Conservation (phyloP, 2,797 vertebrate species). For the Premnoplex brunnescens region DNA sequence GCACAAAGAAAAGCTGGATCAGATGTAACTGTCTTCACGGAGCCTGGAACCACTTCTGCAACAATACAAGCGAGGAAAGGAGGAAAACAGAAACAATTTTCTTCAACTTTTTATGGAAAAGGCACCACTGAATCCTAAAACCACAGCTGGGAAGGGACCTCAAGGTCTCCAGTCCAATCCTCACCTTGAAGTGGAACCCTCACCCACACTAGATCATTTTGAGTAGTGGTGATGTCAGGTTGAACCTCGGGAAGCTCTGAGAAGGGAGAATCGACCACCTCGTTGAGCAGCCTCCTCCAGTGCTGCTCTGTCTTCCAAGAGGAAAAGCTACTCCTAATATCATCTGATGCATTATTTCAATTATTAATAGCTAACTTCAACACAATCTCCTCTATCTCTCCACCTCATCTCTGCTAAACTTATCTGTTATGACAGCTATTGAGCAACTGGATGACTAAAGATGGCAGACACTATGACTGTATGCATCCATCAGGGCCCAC, state of each 20-base stretch:
- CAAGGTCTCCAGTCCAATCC: not conserved
- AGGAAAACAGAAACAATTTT: not conserved
- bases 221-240: not conserved
- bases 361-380: slow-evolving; percentile 19
- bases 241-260: not conserved
- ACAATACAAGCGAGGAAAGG: not conserved
- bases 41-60: not conserved
- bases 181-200: not conserved
- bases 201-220: not conserved
- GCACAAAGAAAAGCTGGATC: not conserved
- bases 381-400: slow-evolving; percentile 12
- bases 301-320: not conserved
- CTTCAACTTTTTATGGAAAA: not conserved
- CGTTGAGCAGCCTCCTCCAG: not conserved
- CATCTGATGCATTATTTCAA: not conserved
- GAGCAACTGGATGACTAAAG: slow-evolving; percentile 61
- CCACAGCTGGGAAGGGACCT: not conserved
- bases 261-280: not conserved
- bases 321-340: not conserved
- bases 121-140: not conserved
- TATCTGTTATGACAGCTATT: slow-evolving; percentile 38
- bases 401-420: not conserved
- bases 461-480: slow-evolving; percentile 43
- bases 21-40: not conserved
- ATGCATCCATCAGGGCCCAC: not conserved